Percentiles rank a stretch among this genome's conserved stretches.
phyloP scores from a whole-genome alignment of 2,888 invertebrate genomes.

The Hyposoter didymator region DNA sequence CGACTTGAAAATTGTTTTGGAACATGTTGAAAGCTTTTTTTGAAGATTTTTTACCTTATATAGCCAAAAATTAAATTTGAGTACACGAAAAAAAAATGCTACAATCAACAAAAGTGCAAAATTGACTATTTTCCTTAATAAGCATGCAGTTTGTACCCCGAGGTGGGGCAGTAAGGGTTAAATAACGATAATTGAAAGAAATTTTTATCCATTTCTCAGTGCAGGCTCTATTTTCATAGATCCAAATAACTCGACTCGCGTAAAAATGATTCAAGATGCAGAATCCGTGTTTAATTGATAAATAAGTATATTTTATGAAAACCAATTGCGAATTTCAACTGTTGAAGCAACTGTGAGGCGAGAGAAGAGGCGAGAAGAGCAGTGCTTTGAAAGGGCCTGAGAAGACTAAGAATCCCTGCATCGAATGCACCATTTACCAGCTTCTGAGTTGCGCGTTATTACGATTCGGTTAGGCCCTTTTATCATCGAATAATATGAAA shows the following conservation, averaged over 20 bases:
- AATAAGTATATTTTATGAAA: slow-evolving; percentile 37
- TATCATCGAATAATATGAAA: slow-evolving; percentile 68
- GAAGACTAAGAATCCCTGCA: slow-evolving; percentile 61
- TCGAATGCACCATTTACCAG: slow-evolving; percentile 57
- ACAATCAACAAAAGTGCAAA: too few species aligned
- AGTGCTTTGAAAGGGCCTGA: slow-evolving; percentile 76
- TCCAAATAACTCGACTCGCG: slow-evolving; percentile 21
- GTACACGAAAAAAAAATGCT: too few species aligned
- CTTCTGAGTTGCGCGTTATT: slow-evolving; percentile 35
- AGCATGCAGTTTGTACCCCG: too few species aligned
- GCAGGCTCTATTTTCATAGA: too few species aligned
- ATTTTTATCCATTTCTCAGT: too few species aligned
- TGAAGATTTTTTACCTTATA: too few species aligned
- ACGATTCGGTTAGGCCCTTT: slow-evolving; percentile 62
- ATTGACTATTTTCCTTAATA: too few species aligned
- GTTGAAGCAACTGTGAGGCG: background rate
- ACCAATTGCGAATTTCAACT: slow-evolving; percentile 11
- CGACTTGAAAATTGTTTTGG: too few species aligned
- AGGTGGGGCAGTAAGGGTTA: too few species aligned
- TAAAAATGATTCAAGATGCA: background rate
- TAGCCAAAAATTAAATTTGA: too few species aligned
- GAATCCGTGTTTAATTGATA: slow-evolving; percentile 15
- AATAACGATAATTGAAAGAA: too few species aligned
- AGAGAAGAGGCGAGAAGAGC: background rate
- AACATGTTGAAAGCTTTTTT: too few species aligned